Evolutionary conservation across 1,140 invertebrate species (phyloP).

Genomic region (Phymorhynchus buccinoides): DNA sequence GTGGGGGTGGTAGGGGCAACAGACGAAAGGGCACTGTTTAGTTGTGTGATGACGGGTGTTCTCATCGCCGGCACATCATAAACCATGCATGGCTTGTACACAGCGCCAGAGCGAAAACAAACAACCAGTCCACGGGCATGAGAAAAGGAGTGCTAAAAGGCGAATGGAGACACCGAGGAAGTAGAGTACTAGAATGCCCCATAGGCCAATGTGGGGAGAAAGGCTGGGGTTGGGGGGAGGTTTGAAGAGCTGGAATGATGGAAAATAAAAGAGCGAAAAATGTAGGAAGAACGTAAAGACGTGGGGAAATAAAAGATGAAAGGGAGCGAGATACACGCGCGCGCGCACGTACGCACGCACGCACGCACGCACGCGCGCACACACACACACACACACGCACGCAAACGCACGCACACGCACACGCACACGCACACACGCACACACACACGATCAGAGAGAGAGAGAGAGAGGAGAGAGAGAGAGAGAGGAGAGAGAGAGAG

Average conservation of each 20-base stretch:
- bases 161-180: neutral
- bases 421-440: neutral
- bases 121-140: no score
- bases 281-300: neutral
- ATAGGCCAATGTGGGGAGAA: no score
- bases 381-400: neutral
- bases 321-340: no score
- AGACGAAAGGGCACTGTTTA: neutral
- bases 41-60: neutral
- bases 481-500: no score
- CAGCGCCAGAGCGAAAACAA: no score
- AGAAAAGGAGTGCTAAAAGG: no score
- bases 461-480: no score
- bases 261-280: neutral
- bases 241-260: neutral
- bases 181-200: neutral
- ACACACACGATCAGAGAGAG: neutral
- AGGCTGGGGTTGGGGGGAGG: neutral
- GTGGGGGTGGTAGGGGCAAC: neutral
- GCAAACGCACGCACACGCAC: neutral
- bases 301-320: no score
- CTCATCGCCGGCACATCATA: neutral
- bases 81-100: neutral
- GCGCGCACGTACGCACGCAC: no score
- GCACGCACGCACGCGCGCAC: neutral